Evolutionary conservation across 2,113 vertebrate genomes (phyloP), one percentile per base, ranked within the genome.

Genomic region (Alligator mississippiensis): DNA sequence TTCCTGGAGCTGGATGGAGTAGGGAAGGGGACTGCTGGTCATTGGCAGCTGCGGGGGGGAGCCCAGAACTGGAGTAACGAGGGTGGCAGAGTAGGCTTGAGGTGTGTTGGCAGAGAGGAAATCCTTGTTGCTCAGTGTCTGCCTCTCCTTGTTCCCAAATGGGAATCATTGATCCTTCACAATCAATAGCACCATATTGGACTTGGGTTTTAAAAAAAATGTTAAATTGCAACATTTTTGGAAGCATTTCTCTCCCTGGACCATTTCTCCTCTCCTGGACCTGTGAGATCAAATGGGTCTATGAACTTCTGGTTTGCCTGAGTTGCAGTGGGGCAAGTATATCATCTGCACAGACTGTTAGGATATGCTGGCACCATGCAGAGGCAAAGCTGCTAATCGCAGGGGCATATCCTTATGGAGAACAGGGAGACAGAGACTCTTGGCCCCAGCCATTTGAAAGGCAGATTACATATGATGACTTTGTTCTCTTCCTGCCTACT

Each of bases 281-380:
- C 17, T 70, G 10, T 11, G 18, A 70, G 17, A 70, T 34, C 34
- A 70, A 70, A 70, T 30, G 19, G 34, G 10, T 9, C 68, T 30
- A 70, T 22, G 30, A 34, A 70, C 34, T 70, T 70, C 30, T 70
- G 30, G 30, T 22, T 19, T 70, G n/a, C 34, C 30, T 30, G 30
- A 12, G 68, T 34, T 70, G 22, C 19, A 70, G 16, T 11, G n/a
- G 22, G 68, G 68, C 19, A 70, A 70, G 30, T 12, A 63, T 15
- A 11, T 47, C 1, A 1, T 78, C 38, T n/a, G 27, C 59, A 54
- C 63, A 68, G 19, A 58, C 76, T 47, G 9, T 1, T 0, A 3
- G 76, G 58, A 30, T 3, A 47, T 1, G 18, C 1, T 0, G 25
- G 77, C 1, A 0, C 74, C 75, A 57, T 75, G 74, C 64, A 70